A percentile compares a stretch with the other conserved stretches of the same genome.
Evolutionary conservation across 2,113 vertebrate species (phyloP).

Genomic region (Clinocottus analis): DNA sequence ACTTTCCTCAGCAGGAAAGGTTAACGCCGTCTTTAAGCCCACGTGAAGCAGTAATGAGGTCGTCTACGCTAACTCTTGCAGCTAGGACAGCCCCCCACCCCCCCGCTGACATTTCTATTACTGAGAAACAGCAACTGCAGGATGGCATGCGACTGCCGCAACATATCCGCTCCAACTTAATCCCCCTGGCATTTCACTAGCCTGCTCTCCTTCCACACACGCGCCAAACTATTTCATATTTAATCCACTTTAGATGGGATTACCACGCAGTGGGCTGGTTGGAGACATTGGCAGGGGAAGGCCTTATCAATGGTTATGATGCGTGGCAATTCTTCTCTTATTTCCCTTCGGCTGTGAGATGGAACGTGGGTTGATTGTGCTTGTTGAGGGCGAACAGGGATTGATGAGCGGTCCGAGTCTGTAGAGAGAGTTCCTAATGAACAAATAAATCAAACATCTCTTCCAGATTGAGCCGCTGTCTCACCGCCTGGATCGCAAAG

Average conservation of each 20-base stretch:
- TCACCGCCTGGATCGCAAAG: conserved; percentile 42
- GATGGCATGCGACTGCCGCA: conserved; percentile 59
- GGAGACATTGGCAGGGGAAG: conserved; percentile 53
- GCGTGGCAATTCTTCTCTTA: conserved; percentile 45
- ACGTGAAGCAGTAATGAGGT: conserved; percentile 75
- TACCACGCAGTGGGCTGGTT: conserved; percentile 58
- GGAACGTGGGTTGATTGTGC: conserved; percentile 61
- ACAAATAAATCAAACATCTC: conserved; percentile 78
- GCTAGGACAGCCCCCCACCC: conserved; percentile 46
- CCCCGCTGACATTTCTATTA: conserved; percentile 79
- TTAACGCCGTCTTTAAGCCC: conserved; percentile 76
- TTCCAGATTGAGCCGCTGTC: conserved; percentile 48
- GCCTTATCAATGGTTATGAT: conserved; percentile 64
- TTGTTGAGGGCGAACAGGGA: conserved; percentile 71
- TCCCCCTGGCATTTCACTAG: conserved; percentile 77
- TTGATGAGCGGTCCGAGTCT: conserved; percentile 70
- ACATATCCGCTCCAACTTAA: conserved; percentile 75
- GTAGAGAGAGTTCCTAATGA: conserved; percentile 72
- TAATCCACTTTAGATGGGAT: conserved; percentile 76
- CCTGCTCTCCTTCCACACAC: conserved; percentile 60
- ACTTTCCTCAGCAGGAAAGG: conserved; percentile 50
- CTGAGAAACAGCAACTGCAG: conserved; percentile 73
- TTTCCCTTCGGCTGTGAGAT: conserved; percentile 53
- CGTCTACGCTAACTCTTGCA: conserved; percentile 63
- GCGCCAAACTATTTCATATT: conserved; percentile 72